Percentiles rank a stretch among this genome's conserved stretches.
Conservation (phyloP, 2,797 vertebrate genomes). For the Pipistrellus pipistrellus region DNA sequence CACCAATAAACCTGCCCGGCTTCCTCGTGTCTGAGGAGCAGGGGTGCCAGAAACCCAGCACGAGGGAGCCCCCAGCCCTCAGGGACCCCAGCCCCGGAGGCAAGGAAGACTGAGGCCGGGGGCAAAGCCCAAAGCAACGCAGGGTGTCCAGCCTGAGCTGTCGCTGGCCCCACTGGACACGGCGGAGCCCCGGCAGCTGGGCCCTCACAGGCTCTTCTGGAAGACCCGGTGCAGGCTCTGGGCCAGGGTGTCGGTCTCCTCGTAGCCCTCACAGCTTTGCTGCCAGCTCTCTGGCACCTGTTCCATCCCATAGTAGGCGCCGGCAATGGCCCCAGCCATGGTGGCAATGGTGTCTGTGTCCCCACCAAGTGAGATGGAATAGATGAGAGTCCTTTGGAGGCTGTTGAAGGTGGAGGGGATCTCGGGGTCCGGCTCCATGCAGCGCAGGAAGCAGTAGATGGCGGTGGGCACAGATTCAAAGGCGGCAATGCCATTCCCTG, state of each 20-base stretch:
- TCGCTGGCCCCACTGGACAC: background rate
- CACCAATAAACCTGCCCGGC: constrained; percentile 5
- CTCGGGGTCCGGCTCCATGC: constrained; percentile 94
- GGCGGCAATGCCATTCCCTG: constrained; percentile 97
- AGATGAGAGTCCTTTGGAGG: constrained; percentile 96
- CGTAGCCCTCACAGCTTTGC: constrained; percentile 94
- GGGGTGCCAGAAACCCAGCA: background rate
- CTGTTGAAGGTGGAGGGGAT: constrained; percentile 93
- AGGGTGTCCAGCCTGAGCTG: background rate
- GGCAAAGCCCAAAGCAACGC: background rate
- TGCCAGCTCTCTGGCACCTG: constrained; percentile 94
- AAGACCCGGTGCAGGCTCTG: constrained; percentile 92
- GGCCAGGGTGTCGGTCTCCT: constrained; percentile 93
- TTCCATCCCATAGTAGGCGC: constrained; percentile 96
- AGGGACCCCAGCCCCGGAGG: background rate
- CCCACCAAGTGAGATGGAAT: constrained; percentile 96
- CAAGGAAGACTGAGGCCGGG: background rate
- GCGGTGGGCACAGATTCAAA: constrained; percentile 98
- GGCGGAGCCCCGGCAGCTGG: background rate
- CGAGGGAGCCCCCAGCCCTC: background rate
- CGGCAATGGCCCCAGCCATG: constrained; percentile 98
- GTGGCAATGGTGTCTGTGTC: constrained; percentile 99
- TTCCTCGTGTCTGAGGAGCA: background rate
- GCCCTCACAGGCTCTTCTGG: constrained; percentile 86
- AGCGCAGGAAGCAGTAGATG: constrained; percentile 97